A percentile compares a stretch with the other conserved stretches of the same genome.
Evolutionary conservation across 2,888 invertebrate genomes (phyloP).

Genomic region (Ennomos quercinarius): DNA sequence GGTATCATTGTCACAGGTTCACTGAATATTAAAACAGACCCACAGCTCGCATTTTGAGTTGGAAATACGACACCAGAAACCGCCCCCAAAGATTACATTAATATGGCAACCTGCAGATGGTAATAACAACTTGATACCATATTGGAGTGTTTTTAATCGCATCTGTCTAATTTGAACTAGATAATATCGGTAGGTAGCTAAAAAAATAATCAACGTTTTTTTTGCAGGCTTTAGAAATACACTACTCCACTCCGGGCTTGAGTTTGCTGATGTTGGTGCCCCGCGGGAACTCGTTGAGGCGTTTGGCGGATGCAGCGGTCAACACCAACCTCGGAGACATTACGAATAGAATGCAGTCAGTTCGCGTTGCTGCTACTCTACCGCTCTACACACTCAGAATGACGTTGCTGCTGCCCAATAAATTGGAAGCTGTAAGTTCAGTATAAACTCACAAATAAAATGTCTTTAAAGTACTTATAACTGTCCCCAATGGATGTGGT

Average conservation of each 20-base stretch:
- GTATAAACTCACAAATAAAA: neutral
- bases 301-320: constrained; percentile 50
- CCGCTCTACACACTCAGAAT: constrained; percentile 79
- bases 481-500: too few relatives aligned
- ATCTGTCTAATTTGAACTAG: constrained; percentile 7
- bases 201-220: neutral
- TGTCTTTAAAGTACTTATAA: too few relatives aligned
- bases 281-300: constrained; percentile 56
- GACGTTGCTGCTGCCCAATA: constrained; percentile 74
- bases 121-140: constrained; percentile 15
- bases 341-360: constrained; percentile 50
- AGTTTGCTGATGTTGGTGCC: constrained; percentile 70
- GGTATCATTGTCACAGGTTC: constrained; percentile 49
- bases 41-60: constrained; percentile 26
- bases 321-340: constrained; percentile 51
- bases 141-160: constrained; percentile 1
- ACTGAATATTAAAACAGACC: constrained; percentile 41
- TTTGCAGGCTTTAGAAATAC: constrained; percentile 74
- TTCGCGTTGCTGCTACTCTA: constrained; percentile 65
- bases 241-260: constrained; percentile 67
- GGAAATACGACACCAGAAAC: constrained; percentile 55
- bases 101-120: constrained; percentile 32
- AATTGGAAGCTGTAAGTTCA: constrained; percentile 68
- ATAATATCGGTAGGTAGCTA: neutral
- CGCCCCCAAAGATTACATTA: constrained; percentile 67